Conservation (phyloP, 2,113 vertebrate genomes). For the Bubo scandiacus region DNA sequence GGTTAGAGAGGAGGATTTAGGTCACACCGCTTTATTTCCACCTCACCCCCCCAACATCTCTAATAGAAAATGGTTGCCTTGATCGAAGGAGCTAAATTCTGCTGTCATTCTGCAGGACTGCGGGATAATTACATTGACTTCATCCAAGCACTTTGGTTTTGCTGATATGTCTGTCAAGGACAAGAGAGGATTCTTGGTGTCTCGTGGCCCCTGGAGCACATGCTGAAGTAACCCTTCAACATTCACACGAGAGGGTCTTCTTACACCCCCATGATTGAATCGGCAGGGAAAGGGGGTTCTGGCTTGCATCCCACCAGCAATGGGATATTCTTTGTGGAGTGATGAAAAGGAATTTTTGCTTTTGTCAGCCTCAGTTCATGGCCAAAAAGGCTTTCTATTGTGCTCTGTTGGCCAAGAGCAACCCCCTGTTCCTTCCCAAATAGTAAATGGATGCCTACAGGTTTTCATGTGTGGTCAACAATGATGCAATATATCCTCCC, state of each 20-base stretch:
- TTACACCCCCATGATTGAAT: neutral
- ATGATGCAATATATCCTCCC: neutral
- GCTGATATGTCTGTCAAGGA: neutral
- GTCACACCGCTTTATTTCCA: neutral
- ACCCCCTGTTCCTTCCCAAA: neutral
- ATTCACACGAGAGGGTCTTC: neutral
- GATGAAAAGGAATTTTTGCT: neutral
- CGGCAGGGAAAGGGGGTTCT: neutral
- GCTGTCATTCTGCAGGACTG: neutral
- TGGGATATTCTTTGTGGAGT: neutral
- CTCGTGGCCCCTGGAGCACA: neutral
- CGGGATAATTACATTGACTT: conserved; percentile 28
- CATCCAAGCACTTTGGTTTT: neutral
- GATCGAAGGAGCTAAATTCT: neutral
- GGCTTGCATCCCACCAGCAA: neutral
- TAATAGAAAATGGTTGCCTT: conserved; percentile 1
- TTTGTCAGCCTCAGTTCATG: neutral
- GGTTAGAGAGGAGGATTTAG: conserved; percentile 10
- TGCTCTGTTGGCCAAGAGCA: neutral
- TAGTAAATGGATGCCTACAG: neutral
- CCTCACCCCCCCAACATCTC: neutral
- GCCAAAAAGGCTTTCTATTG: neutral
- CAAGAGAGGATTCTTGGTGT: neutral
- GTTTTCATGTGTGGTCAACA: neutral
- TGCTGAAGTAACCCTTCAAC: neutral